A percentile compares a stretch with the other conserved stretches of the same genome.
These are phyloP conservation scores for Callionymus lyra DNA, from an alignment of 2,113 vertebrate species.

Conservation along the genomic window DNA sequence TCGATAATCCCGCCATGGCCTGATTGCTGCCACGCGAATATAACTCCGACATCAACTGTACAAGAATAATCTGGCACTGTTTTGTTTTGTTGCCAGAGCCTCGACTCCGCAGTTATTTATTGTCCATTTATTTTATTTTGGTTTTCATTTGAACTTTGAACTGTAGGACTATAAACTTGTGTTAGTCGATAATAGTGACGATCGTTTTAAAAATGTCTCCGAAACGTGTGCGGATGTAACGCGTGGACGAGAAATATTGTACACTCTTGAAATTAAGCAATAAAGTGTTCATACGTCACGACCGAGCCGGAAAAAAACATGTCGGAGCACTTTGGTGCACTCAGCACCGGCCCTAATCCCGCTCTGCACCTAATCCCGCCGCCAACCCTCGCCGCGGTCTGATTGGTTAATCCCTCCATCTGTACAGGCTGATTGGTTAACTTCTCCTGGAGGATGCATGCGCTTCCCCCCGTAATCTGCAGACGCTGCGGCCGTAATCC, in stretches of 20 bases:
- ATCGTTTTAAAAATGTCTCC: no score
- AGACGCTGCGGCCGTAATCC: slow-evolving; percentile 64
- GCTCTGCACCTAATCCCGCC: slow-evolving; percentile 52
- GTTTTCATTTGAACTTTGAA: no score
- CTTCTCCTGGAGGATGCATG: slow-evolving; percentile 39
- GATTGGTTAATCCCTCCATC: slow-evolving; percentile 64
- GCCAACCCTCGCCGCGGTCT: slow-evolving; percentile 39
- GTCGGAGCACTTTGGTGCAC: slow-evolving; percentile 44
- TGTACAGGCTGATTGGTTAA: slow-evolving; percentile 49
- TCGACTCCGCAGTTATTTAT: not conserved
- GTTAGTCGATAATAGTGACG: no score
- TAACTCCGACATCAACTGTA: slow-evolving; percentile 10
- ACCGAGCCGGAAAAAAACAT: slow-evolving; percentile 8
- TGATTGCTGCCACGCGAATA: slow-evolving; percentile 37
- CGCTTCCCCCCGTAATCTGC: slow-evolving; percentile 45
- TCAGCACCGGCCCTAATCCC: slow-evolving; percentile 56
- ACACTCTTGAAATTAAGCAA: slow-evolving; percentile 4
- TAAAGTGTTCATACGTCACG: not conserved
- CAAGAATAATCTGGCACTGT: slow-evolving; percentile 10
- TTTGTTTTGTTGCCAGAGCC: not conserved
- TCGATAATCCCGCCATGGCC: slow-evolving; percentile 59
- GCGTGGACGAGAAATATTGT: not conserved
- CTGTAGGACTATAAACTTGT: no score
- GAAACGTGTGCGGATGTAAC: not conserved
- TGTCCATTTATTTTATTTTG: not conserved